Evolutionary conservation across 2,888 invertebrate species (phyloP).

Genomic region (Dolichopus griseipennis): DNA sequence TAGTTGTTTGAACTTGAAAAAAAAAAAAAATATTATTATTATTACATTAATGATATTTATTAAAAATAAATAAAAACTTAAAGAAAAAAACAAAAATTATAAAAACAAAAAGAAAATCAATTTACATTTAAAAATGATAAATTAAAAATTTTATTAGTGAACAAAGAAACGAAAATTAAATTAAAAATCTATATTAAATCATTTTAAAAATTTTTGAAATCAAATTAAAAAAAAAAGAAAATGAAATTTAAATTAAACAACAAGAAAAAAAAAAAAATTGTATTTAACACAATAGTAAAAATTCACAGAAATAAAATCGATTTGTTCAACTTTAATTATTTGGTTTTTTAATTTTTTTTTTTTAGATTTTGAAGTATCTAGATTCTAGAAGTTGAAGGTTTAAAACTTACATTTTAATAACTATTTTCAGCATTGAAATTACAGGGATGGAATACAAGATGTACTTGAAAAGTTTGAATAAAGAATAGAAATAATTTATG

Average conservation of each 20-base stretch:
- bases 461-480: too few species aligned
- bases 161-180: not conserved
- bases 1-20: not conserved
- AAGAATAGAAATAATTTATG: too few species aligned
- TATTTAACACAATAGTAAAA: conserved; percentile 3
- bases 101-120: not conserved
- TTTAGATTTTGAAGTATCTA: too few species aligned
- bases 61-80: too few species aligned
- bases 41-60: not conserved
- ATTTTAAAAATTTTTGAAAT: not conserved
- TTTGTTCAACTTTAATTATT: not conserved
- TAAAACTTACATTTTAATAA: too few species aligned
- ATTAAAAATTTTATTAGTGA: too few species aligned
- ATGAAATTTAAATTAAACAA: not conserved
- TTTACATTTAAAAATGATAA: too few species aligned
- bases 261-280: not conserved
- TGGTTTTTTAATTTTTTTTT: too few species aligned
- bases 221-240: not conserved
- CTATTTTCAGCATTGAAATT: too few species aligned
- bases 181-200: not conserved
- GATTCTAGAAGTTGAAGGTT: too few species aligned
- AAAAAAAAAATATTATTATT: not conserved
- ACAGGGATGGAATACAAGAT: too few species aligned
- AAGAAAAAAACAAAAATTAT: not conserved
- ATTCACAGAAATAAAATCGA: conserved; percentile 4